Conservation (phyloP, 2,797 vertebrate species). For the Rhodeus uyekii region DNA sequence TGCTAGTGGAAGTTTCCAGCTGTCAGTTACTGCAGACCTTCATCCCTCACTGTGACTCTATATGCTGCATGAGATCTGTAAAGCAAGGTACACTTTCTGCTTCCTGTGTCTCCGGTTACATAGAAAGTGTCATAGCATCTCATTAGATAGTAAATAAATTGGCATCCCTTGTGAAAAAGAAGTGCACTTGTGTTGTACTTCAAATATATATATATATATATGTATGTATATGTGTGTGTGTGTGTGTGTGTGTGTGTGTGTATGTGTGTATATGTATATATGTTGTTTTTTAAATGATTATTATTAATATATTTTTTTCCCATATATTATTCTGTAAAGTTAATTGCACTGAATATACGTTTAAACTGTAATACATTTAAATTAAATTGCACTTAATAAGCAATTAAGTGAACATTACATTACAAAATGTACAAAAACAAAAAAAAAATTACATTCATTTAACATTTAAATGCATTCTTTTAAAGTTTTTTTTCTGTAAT, state of each 20-base stretch:
- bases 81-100: constrained; percentile 70
- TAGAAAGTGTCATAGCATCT: neutral
- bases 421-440: too few species aligned
- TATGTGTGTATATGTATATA: too few species aligned
- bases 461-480: neutral
- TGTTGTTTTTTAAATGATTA: too few species aligned
- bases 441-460: too few species aligned
- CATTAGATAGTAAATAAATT: neutral
- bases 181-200: neutral
- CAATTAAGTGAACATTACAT: neutral
- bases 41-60: constrained; percentile 77
- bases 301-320: too few species aligned
- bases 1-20: constrained; percentile 88
- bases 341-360: neutral
- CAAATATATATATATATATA: neutral
- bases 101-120: neutral
- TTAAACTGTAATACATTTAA: neutral
- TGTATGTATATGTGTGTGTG: too few species aligned
- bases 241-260: too few species aligned
- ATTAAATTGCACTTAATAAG: neutral
- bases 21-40: constrained; percentile 81
- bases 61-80: constrained; percentile 81
- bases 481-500: neutral
- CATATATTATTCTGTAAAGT: too few species aligned
- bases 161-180: neutral